phyloP scores from a whole-genome alignment of 2,888 invertebrate species.

The Lapara coniferarum region DNA sequence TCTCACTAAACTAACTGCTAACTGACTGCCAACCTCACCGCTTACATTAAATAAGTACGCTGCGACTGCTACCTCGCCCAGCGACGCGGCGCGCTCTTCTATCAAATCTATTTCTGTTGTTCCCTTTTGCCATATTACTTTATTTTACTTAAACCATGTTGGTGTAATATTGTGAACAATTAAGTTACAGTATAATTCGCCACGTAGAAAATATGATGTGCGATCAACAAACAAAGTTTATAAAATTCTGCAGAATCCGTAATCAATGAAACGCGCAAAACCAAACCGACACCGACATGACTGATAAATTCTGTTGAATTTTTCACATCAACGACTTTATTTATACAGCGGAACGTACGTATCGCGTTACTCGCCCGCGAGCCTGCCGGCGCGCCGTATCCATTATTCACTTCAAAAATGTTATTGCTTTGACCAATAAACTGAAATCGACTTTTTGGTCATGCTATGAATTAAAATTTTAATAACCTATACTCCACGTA shows the following conservation, averaged over 20 bases:
- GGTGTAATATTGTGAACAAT: neutral
- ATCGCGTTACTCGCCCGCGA: conserved; percentile 61
- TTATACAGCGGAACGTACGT: conserved; percentile 64
- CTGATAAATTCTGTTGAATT: conserved; percentile 71
- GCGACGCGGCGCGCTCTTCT: conserved; percentile 43
- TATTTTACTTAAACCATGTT: neutral
- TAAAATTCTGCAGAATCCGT: conserved; percentile 27
- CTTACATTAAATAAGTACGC: conserved; percentile 62
- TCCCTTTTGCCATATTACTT: conserved; percentile 25
- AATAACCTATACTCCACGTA: conserved; percentile 64
- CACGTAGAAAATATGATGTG: neutral
- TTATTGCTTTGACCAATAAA: conserved; percentile 62
- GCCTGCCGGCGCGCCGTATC: conserved; percentile 52
- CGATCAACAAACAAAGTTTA: conserved; percentile 26
- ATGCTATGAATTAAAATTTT: conserved; percentile 66
- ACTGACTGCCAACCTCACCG: conserved; percentile 58
- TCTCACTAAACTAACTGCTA: conserved; percentile 68
- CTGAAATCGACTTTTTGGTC: conserved; percentile 51
- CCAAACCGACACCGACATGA: conserved; percentile 53
- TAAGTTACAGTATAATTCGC: neutral
- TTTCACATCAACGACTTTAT: conserved; percentile 75
- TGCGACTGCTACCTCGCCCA: conserved; percentile 34
- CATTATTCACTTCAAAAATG: conserved; percentile 71
- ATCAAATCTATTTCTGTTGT: conserved; percentile 52
- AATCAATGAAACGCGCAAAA: conserved; percentile 47